phyloP scores from a whole-genome alignment of 2,888 invertebrate genomes.

The Himalopsyche kuldschensis region DNA sequence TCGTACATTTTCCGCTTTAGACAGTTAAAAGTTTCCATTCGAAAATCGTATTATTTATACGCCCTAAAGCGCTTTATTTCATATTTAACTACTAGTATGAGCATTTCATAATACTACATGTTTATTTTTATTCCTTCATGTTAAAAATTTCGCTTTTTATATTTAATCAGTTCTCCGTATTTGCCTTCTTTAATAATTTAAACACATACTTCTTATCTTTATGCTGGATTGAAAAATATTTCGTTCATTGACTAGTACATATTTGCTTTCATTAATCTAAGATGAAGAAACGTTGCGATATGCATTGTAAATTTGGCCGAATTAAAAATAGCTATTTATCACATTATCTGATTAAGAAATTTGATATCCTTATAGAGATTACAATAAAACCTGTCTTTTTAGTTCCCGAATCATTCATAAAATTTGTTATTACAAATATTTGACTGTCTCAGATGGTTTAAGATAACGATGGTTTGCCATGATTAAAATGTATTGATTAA shows the following conservation, averaged over 20 bases:
- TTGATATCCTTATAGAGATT: no score
- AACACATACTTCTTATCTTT: neutral
- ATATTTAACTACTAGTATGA: neutral
- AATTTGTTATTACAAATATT: no score
- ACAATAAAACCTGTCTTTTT: no score
- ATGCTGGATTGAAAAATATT: neutral
- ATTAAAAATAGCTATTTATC: no score
- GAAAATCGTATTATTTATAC: neutral
- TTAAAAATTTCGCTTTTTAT: neutral
- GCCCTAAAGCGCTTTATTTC: neutral
- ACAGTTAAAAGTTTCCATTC: neutral
- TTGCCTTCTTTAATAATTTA: neutral
- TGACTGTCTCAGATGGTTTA: no score
- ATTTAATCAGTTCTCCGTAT: neutral
- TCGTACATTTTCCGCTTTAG: neutral
- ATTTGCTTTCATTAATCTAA: no score
- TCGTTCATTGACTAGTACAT: neutral
- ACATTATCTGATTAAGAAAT: no score
- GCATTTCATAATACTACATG: neutral
- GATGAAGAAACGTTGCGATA: no score
- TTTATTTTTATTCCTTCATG: neutral
- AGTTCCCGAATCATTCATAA: no score
- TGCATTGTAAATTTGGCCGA: no score
- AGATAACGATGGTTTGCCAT: no score
- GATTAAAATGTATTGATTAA: no score